These are phyloP conservation scores for Aphelinus atriplicis DNA, from an alignment of 1,140 invertebrate species.

Conservation along the genomic window DNA sequence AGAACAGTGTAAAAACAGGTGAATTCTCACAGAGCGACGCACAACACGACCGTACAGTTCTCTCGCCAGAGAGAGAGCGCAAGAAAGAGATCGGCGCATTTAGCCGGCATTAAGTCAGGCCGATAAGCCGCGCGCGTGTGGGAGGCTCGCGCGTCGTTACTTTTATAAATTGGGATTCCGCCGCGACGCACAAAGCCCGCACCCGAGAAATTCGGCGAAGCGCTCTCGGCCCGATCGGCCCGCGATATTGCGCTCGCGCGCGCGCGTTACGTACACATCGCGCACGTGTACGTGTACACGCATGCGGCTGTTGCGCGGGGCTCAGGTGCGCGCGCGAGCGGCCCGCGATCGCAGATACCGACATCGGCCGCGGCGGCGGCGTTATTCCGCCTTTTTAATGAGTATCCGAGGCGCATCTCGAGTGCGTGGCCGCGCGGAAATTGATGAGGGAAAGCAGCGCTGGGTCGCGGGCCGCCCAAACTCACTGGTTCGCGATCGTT, in stretches of 20 bases:
- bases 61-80: too few relatives aligned
- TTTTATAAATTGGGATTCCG: slow-evolving; percentile 52
- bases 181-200: background rate
- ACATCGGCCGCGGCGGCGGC: background rate
- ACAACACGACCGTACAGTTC: too few relatives aligned
- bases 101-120: slow-evolving; percentile 64
- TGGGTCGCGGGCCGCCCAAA: background rate
- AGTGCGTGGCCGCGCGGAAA: slow-evolving; percentile 13
- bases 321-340: background rate
- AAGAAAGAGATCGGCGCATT: slow-evolving; percentile 48
- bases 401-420: slow-evolving; percentile 29
- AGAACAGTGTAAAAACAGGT: too few relatives aligned
- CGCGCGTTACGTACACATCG: slow-evolving; percentile 13
- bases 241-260: background rate
- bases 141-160: slow-evolving; percentile 56
- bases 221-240: slow-evolving; percentile 15
- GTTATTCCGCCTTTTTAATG: slow-evolving; percentile 40
- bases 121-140: slow-evolving; percentile 63
- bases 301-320: background rate
- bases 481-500: background rate
- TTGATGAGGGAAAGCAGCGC: slow-evolving; percentile 25
- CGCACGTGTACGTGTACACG: background rate
- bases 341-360: background rate
- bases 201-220: slow-evolving; percentile 32
- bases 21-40: too few relatives aligned